These are phyloP conservation scores for Triops longicaudatus DNA, from an alignment of 1,140 invertebrate genomes.

Conservation along the genomic window DNA sequence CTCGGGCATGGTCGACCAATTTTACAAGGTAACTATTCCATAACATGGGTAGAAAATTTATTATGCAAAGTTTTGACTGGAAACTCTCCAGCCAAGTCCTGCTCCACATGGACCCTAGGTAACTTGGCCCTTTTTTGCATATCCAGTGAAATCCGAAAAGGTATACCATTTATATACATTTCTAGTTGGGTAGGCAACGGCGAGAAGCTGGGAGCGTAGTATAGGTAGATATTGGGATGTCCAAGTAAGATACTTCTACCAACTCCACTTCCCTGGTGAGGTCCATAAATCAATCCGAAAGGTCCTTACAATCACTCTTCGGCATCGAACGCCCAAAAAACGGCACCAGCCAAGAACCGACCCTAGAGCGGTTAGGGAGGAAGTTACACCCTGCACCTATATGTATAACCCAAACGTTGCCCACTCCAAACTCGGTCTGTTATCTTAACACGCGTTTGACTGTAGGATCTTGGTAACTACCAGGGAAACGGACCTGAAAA, in stretches of 20 bases:
- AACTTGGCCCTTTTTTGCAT: not conserved
- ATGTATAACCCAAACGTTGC: not conserved
- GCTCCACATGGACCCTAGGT: not conserved
- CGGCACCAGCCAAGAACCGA: not conserved
- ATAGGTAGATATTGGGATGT: not conserved
- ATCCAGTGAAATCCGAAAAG: not conserved
- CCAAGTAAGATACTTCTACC: not conserved
- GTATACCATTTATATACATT: not conserved
- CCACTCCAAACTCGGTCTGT: not conserved
- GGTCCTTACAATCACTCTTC: constrained; percentile 11
- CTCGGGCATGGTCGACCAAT: not conserved
- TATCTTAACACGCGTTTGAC: not conserved
- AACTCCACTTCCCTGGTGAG: constrained; percentile 14
- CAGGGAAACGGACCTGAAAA: not conserved
- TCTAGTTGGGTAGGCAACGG: not conserved
- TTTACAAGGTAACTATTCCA: not conserved
- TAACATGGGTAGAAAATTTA: not conserved
- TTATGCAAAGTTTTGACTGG: not conserved
- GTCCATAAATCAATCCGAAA: not conserved
- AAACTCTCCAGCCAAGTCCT: not conserved
- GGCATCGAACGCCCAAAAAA: constrained; percentile 11
- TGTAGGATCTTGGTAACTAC: not conserved
- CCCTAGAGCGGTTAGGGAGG: not conserved
- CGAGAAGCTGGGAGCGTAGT: not conserved
- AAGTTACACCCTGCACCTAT: not conserved